Percentiles rank a stretch among this genome's conserved stretches.
Conservation (phyloP, 2,113 vertebrate genomes). For the Sminthopsis crassicaudata region DNA sequence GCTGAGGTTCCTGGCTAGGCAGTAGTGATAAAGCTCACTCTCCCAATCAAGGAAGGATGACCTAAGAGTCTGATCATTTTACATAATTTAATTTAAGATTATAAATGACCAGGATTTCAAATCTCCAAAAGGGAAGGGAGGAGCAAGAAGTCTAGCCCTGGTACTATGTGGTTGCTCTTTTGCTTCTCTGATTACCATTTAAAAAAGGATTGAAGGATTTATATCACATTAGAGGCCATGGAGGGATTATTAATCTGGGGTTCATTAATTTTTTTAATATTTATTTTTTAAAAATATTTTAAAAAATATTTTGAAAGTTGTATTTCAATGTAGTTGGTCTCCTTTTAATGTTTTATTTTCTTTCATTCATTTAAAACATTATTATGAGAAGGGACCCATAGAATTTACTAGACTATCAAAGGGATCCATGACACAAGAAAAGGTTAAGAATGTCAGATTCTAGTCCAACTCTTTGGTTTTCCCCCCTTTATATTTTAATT, state of each 20-base stretch:
- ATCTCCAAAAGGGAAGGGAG: constrained; percentile 73
- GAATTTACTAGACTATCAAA: background rate
- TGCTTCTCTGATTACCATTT: background rate
- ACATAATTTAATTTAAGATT: constrained; percentile 75
- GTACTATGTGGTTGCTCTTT: background rate
- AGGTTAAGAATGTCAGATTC: background rate
- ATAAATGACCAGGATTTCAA: constrained; percentile 73
- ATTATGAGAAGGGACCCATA: no score
- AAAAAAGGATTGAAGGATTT: background rate
- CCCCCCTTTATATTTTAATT: background rate
- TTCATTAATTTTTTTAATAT: background rate
- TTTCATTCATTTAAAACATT: background rate
- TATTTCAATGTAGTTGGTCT: background rate
- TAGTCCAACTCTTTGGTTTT: background rate
- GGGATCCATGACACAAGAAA: background rate
- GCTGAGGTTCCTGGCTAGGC: constrained; percentile 48
- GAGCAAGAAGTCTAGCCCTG: constrained; percentile 57
- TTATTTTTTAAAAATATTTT: background rate
- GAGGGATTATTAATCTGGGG: background rate
- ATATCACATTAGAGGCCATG: background rate
- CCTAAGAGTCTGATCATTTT: constrained; percentile 75
- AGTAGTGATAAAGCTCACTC: constrained; percentile 62
- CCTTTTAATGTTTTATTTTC: background rate
- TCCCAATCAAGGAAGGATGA: constrained; percentile 62
- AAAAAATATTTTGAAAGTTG: background rate